Evolutionary conservation across 2,113 vertebrate genomes (phyloP).

Genomic region (Poeciliopsis turrubarensis): DNA sequence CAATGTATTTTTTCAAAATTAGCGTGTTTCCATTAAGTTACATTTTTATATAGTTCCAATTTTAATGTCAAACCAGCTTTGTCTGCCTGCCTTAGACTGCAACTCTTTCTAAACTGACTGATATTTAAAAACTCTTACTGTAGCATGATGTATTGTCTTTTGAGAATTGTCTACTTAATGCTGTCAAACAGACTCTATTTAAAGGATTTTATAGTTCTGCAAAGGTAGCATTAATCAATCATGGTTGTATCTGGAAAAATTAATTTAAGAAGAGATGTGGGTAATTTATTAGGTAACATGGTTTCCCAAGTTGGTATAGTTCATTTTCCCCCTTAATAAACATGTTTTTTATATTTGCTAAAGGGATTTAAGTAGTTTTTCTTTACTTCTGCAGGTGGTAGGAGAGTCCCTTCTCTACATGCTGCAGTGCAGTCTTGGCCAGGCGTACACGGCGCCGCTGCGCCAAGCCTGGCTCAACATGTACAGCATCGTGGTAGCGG

Average conservation of each 20-base stretch:
- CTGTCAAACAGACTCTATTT: background rate
- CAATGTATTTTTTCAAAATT: too few species aligned
- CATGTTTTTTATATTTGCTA: too few species aligned
- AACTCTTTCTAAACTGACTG: too few species aligned
- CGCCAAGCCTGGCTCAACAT: slow-evolving; percentile 91
- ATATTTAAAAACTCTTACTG: too few species aligned
- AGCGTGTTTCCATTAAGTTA: too few species aligned
- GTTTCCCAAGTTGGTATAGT: too few species aligned
- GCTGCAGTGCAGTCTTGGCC: slow-evolving; percentile 90
- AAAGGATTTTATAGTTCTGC: too few species aligned
- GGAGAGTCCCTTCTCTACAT: slow-evolving; percentile 93
- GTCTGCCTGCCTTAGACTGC: too few species aligned
- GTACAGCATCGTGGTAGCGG: slow-evolving; percentile 86
- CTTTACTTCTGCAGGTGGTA: slow-evolving; percentile 79
- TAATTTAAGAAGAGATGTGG: background rate
- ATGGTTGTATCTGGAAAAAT: background rate
- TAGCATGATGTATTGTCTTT: background rate
- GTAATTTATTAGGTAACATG: background rate
- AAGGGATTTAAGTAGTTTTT: background rate
- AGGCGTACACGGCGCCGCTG: slow-evolving; percentile 84
- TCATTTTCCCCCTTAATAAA: background rate
- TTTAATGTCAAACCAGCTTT: too few species aligned
- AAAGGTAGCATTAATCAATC: background rate
- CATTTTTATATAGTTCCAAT: too few species aligned
- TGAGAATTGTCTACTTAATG: background rate